Base-by-base conservation (phyloP, 2,797 vertebrate species). In the Lacerta bilineata region DNA sequence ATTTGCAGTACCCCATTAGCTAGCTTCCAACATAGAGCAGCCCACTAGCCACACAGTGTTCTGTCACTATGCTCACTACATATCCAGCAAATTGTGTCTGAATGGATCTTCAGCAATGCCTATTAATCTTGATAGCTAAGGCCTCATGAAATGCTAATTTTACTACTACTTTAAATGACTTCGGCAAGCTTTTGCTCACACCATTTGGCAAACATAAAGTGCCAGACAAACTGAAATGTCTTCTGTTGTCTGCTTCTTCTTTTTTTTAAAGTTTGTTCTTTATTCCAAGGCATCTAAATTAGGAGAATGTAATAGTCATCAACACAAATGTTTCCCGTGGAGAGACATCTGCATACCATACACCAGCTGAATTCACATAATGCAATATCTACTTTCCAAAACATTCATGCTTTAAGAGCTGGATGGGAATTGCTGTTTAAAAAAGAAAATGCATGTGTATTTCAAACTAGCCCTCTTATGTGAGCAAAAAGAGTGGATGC, bases 161-260 rank as follows among this genome's bases (percentile, higher is more conserved):
- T 80, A 75, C 92, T 95, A 93, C 91, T 95, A 95, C 95, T 97
- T 94, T 95, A 94, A 94, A 94, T 96, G 90, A 96, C 94, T 93
- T 93, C 94, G 86, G 89, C 90, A 85, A 88, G 79, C 92, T 94
- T 93, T 85, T 23, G n/a, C 50, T 90, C 93, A 94, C 91, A 92
- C 92, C 94, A 94, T 94, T 95, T 94, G 92, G 88, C 89, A 91
- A 93, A 95, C 93, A 87, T 80, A 41, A 95, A 90, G 90, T 90
- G 94, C 94, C 94, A 89, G 87, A 90, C 90, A 95, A 91, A 85
- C 93, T 89, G 91, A 90, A 90, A 86, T 95, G 90, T 93, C 92
- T 93, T 93, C 94, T 91, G 87, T 85, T 78, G 89, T 64, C 96
- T 83, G 8, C 90, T 11, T 33, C 33, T 79, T 33, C 5, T 15